Conservation (phyloP, 2,888 invertebrate species). For the Phasia obesa region DNA sequence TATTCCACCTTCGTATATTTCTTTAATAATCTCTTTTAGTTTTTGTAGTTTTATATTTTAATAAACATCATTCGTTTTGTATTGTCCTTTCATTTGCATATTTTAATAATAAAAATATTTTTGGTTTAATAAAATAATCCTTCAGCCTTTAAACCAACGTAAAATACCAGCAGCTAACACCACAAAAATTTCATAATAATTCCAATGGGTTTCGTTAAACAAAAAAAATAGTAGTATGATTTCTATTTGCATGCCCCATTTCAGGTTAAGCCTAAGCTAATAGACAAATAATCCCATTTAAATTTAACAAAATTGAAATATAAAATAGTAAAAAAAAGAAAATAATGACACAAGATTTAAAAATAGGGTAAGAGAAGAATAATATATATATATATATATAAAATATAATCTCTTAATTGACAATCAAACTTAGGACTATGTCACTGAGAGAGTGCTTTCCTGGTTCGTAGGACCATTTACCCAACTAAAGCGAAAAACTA, state of each 20-base stretch:
- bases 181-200: conserved; percentile 23
- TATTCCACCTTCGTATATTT: conserved; percentile 11
- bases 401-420: too few relatives aligned
- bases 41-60: conserved; percentile 16
- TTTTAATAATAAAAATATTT: conserved; percentile 29
- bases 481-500: too few relatives aligned
- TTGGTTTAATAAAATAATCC: conserved; percentile 19
- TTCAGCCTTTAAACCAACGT: conserved; percentile 12
- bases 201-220: conserved; percentile 47
- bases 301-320: too few relatives aligned
- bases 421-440: too few relatives aligned
- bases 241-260: too few relatives aligned
- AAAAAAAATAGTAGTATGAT: conserved; percentile 7
- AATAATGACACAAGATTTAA: too few relatives aligned
- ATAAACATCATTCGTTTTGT: conserved; percentile 23
- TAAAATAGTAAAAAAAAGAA: too few relatives aligned
- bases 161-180: conserved; percentile 24
- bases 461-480: too few relatives aligned
- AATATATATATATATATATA: too few relatives aligned
- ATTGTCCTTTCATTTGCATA: conserved; percentile 64
- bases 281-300: conserved; percentile 24
- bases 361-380: too few relatives aligned
- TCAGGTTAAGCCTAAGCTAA: conserved; percentile 14
- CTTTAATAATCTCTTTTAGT: neutral
- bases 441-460: too few relatives aligned